A percentile compares a stretch with the other conserved stretches of the same genome.
These are phyloP conservation scores for Chrysaora quinquecirrha DNA, from an alignment of 30 jellyfish, hydroid and myxozoan genomes.

Conservation along the genomic window DNA sequence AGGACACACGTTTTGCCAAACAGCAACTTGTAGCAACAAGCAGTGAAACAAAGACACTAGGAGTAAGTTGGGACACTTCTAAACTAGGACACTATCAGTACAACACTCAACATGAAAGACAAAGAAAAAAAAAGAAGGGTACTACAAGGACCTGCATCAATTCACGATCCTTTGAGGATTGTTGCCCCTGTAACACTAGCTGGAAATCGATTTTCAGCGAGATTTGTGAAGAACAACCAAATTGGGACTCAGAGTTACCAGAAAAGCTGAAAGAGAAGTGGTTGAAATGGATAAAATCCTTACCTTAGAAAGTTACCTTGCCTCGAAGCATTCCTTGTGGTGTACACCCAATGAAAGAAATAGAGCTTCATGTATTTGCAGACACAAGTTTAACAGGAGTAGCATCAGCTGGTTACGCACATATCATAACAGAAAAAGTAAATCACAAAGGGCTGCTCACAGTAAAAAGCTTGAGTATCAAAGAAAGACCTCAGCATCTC, in stretches of 20 bases:
- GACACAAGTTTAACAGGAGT: constrained; percentile 62
- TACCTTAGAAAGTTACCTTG: constrained; percentile 5
- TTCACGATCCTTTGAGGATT: constrained; percentile 46
- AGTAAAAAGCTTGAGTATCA: constrained; percentile 38
- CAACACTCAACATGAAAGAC: constrained; percentile 2
- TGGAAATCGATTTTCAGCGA: constrained; percentile 17
- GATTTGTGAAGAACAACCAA: constrained; percentile 1
- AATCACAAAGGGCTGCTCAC: constrained; percentile 11
- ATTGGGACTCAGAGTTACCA: constrained; percentile 27
- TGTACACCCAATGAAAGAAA: neutral
- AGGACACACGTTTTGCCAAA: constrained; percentile 35
- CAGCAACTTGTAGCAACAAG: constrained; percentile 33
- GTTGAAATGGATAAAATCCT: constrained; percentile 28
- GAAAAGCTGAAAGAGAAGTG: constrained; percentile 3
- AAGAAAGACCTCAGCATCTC: constrained; percentile 55
- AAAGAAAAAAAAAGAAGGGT: constrained; percentile 54
- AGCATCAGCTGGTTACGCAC: constrained; percentile 18
- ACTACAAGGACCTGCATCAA: constrained; percentile 40
- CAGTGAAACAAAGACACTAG: constrained; percentile 45
- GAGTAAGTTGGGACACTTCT: constrained; percentile 58
- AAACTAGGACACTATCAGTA: constrained; percentile 19
- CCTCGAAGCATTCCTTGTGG: constrained; percentile 29
- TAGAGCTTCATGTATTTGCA: constrained; percentile 60
- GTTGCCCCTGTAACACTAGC: constrained; percentile 27
- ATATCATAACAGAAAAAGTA: constrained; percentile 24